Base-by-base conservation (phyloP, 2,888 invertebrate species). In the Drosophila histrio region DNA sequence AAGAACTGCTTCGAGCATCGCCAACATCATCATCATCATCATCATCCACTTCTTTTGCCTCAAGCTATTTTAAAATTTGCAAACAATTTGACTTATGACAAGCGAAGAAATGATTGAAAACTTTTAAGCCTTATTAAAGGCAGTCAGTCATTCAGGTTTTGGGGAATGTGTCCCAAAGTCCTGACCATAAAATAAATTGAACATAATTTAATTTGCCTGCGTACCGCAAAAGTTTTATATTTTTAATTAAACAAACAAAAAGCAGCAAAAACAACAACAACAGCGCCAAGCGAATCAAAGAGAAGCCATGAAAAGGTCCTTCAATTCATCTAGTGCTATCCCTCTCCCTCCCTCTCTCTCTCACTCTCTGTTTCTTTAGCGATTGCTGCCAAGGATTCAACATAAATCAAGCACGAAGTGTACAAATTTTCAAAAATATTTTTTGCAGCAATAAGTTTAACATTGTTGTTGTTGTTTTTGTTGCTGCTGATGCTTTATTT, bases 241-340 rank as follows among this genome's bases (percentile, higher is more conserved):
- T 85, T 81, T 86, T 82, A 82, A 82, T 82, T 82, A 82, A 83
- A 79, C 77, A 82, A 86, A 77, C 78, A 80, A 77, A 53, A 52
- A n/a, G n/a, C n/a, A n/a, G n/a, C n/a, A n/a, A n/a, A 53, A 30
- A 71, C 68, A 72, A 21, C 22, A 49, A 24, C 21, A 53, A 41
- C 30, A 57, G 34, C 11, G 15, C 9, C 11, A 57, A 59, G 58
- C n/a, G 58, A 80, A 71, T 77, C 77, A 77, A 86, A 83, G 70
- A 52, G 66, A 79, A 67, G 72, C 66, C 57, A 58, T 46, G 50
- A 66, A 73, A 68, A 70, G 72, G 52, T 52, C 62, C 63, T 76
- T 82, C 61, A 72, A 71, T 85, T 67, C 63, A 60, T 64, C 56
- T 47, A 47, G 56, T 19, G 21, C 38, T 57, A 46, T 39, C 47